These are phyloP conservation scores for Pachypeltis micranthus DNA, from an alignment of 1,140 invertebrate species.

Conservation along the genomic window DNA sequence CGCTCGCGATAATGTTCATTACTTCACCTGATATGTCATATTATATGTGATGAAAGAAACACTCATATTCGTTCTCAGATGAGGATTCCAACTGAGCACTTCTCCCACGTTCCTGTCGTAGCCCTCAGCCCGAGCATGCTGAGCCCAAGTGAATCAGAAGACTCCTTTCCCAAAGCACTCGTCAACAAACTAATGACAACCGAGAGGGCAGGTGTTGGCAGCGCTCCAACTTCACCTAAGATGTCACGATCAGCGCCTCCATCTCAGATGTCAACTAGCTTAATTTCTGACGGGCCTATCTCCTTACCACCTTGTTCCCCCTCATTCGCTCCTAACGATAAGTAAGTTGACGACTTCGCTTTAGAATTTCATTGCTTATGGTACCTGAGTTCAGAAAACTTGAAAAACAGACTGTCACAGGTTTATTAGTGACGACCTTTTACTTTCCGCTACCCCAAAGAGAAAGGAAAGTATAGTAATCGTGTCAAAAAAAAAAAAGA, in stretches of 20 bases:
- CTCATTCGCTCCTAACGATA: slow-evolving; percentile 32
- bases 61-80: slow-evolving; percentile 52
- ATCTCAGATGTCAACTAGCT: slow-evolving; percentile 40
- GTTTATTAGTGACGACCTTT: background rate
- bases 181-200: slow-evolving; percentile 46
- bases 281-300: slow-evolving; percentile 37
- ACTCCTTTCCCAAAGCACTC: slow-evolving; percentile 47
- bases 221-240: slow-evolving; percentile 53
- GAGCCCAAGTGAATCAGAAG: slow-evolving; percentile 49
- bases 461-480: too few species aligned
- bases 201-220: slow-evolving; percentile 45
- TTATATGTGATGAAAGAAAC: background rate
- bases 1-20: too few species aligned
- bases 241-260: slow-evolving; percentile 37
- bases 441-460: too few species aligned
- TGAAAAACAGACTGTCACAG: too few species aligned
- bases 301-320: slow-evolving; percentile 38
- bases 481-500: too few species aligned
- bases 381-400: too few species aligned
- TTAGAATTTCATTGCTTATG: too few species aligned
- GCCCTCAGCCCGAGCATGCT: slow-evolving; percentile 73
- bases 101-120: slow-evolving; percentile 87
- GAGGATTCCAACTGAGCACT: slow-evolving; percentile 90
- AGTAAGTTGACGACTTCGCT: slow-evolving; percentile 7
- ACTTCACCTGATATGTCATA: too few species aligned